Percentiles rank a stretch among this genome's conserved stretches.
Evolutionary conservation across 1,140 invertebrate species (phyloP).

Genomic region (Calliopsis andreniformis): DNA sequence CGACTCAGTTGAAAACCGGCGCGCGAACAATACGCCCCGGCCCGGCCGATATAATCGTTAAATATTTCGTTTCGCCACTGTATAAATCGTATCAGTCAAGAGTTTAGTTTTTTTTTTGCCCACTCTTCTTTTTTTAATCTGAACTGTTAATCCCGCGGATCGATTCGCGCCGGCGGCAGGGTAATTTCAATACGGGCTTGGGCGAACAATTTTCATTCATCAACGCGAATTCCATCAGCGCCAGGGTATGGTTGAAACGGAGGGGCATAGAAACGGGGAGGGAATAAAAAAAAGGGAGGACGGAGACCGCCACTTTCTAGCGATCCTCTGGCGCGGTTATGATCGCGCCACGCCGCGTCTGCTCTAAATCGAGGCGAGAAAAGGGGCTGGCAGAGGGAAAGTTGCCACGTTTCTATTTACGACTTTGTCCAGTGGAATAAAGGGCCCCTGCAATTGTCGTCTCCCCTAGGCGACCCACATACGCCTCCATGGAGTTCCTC

Average conservation of each 20-base stretch:
- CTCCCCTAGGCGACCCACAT: slow-evolving; percentile 56
- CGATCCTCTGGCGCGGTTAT: slow-evolving; percentile 12
- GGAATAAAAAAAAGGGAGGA: slow-evolving; percentile 28
- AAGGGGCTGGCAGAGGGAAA: slow-evolving; percentile 10
- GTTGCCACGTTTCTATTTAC: slow-evolving; percentile 53
- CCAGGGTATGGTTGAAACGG: slow-evolving; percentile 33
- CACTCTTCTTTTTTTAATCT: slow-evolving; percentile 7
- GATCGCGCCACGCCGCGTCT: slow-evolving; percentile 9
- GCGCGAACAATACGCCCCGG: slow-evolving; percentile 37
- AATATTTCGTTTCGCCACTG: slow-evolving; percentile 46
- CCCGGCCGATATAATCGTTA: slow-evolving; percentile 38
- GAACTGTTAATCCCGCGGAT: slow-evolving; percentile 43
- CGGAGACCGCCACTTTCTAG: slow-evolving; percentile 26
- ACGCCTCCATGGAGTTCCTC: slow-evolving; percentile 32
- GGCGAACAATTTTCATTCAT: slow-evolving; percentile 65
- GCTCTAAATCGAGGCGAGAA: slow-evolving; percentile 21
- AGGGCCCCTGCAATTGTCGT: slow-evolving; percentile 48
- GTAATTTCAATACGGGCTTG: slow-evolving; percentile 39
- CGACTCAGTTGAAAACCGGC: slow-evolving; percentile 20
- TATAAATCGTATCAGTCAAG: slow-evolving; percentile 41
- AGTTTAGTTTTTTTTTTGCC: not conserved
- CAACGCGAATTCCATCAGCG: slow-evolving; percentile 50
- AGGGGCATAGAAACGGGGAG: slow-evolving; percentile 33
- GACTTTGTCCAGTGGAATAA: slow-evolving; percentile 52
- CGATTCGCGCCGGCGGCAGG: slow-evolving; percentile 3